These are phyloP conservation scores for Ptycholaimellus sp. DNA, from an alignment of 2,888 invertebrate species.

Conservation along the genomic window DNA sequence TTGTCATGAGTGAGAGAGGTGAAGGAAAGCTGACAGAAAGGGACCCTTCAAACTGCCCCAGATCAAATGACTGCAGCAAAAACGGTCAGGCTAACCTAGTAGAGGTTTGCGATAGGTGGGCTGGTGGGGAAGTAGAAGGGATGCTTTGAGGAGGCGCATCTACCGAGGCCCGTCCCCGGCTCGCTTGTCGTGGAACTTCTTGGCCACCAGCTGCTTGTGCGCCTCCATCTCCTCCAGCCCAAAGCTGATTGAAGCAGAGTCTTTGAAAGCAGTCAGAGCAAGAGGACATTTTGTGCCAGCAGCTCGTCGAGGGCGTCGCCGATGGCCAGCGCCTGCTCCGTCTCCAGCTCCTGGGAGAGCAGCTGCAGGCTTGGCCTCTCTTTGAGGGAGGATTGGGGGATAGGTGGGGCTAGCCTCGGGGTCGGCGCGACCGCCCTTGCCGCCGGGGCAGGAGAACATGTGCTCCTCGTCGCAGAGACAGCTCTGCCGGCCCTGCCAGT, in stretches of 20 bases:
- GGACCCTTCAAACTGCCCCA: too few species aligned
- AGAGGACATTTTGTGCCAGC: neutral
- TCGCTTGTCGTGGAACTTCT: constrained; percentile 24
- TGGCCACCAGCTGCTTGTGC: constrained; percentile 21
- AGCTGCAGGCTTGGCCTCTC: constrained; percentile 7
- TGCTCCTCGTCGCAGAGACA: constrained; percentile 96
- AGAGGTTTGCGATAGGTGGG: too few species aligned
- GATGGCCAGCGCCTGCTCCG: constrained; percentile 9
- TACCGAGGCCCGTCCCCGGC: too few species aligned
- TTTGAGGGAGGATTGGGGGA: neutral
- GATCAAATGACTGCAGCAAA: too few species aligned
- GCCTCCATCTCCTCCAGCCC: constrained; percentile 12
- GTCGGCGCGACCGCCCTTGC: neutral
- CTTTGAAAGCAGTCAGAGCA: neutral
- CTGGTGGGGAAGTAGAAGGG: too few species aligned
- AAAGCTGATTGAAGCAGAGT: neutral
- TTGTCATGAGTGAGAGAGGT: too few species aligned
- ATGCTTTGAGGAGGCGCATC: too few species aligned
- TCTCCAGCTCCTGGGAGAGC: constrained; percentile 12
- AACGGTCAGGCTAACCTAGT: too few species aligned
- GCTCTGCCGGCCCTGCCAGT: constrained; percentile 67
- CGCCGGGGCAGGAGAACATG: constrained; percentile 29
- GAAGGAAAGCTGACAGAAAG: too few species aligned
- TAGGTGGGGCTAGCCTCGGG: neutral
- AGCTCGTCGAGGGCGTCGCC: constrained; percentile 2